A percentile compares a stretch with the other conserved stretches of the same genome.
Evolutionary conservation across 1,140 invertebrate species (phyloP).

Genomic region (Pseudomyrmex gracilis): DNA sequence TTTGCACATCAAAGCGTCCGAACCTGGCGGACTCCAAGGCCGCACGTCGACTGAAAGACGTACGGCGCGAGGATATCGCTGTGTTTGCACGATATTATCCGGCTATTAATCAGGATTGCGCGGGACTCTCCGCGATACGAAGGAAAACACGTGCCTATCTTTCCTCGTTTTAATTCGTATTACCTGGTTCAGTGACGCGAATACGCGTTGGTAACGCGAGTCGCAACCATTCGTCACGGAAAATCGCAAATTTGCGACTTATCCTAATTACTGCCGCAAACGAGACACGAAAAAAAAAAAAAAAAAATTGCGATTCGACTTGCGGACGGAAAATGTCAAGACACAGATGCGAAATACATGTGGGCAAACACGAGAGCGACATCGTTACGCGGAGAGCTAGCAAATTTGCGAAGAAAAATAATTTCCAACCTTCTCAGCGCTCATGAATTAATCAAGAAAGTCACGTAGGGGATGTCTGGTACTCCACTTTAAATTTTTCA

Average conservation of each 20-base stretch:
- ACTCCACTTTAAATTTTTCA: constrained; percentile 18
- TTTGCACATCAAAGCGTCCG: constrained; percentile 65
- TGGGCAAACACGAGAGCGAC: background rate
- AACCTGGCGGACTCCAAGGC: background rate
- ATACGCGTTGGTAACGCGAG: background rate
- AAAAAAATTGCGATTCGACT: background rate
- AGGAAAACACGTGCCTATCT: constrained; percentile 13
- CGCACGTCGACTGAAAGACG: constrained; percentile 66
- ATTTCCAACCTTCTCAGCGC: background rate
- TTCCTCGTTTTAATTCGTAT: constrained; percentile 65
- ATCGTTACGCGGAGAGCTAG: background rate
- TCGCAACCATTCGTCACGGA: constrained; percentile 45
- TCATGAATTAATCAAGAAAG: constrained; percentile 41
- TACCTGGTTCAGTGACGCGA: background rate
- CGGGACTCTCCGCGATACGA: constrained; percentile 17
- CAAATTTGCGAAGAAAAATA: constrained; percentile 13
- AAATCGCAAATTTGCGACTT: constrained; percentile 31
- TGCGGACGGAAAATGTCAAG: background rate
- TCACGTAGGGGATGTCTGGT: constrained; percentile 4
- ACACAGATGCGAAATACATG: constrained; percentile 4
- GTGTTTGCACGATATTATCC: constrained; percentile 82
- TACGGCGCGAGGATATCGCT: constrained; percentile 66
- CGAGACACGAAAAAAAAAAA: background rate
- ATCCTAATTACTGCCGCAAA: background rate
- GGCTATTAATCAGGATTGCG: constrained; percentile 81